Evolutionary conservation across 2,888 invertebrate genomes (phyloP), one percentile per base, ranked within the genome.

Genomic region (Hemithea aestivaria): DNA sequence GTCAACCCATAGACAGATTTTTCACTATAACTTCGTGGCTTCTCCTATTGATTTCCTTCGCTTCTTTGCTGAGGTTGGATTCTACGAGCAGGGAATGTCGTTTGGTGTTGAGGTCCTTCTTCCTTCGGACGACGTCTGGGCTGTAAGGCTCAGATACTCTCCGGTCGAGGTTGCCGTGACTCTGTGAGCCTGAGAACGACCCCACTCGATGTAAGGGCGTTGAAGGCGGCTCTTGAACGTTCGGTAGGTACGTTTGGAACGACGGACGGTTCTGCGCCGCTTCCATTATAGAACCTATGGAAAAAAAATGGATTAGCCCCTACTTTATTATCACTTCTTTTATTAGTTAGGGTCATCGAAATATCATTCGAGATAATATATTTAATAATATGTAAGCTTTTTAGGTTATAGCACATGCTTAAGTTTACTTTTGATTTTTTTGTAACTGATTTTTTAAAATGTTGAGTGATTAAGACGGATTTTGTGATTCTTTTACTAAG

Each of bases 211-310:
- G 73, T 0, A 76, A 39, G 1, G 72, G 69, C 6, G 69, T 62
- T 6, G 70, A 29, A 1, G 71, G 66, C 7, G 66, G 64, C 8
- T 82, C 79, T 26, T 65, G 68, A 3, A 69, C 38, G 44, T 67
- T 81, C 3, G 87, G 83, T 4, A 88, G 62, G 58, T 88, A 88
- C 0, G 88, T 87, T 58, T 87, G 87, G 73, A 88, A 88, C 12
- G 88, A 77, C 7, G 88, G 87, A 35, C 85, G 62, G 54, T 91
- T 92, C 60, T 92, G 92, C 7, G 92, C 90, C 3, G 91, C 92
- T 61, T 92, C 92, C 79, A 92, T 92, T 58, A 92, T 91, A 20
- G 91, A 92, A 57, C 90, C 92, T 73, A 42, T 47, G 1, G 11
- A 10, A 10, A 21, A 7, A 41, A 16, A 30, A n/a, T n/a, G n/a